A percentile compares a stretch with the other conserved stretches of the same genome.
Evolutionary conservation across 2,888 invertebrate species (phyloP).

Genomic region (Flabesymbios commensalis): DNA sequence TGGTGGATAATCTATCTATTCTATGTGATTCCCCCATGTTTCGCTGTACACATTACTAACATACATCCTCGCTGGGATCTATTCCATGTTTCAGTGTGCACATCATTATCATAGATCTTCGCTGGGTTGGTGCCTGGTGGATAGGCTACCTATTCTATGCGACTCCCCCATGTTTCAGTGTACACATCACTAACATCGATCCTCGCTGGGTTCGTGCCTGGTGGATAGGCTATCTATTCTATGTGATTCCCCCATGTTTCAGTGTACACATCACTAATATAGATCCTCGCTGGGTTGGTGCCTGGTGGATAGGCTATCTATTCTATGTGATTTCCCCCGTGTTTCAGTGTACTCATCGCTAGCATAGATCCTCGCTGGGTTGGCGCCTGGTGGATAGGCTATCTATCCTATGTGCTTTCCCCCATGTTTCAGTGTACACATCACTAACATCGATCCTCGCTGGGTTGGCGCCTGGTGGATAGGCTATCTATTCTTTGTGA

Average conservation of each 20-base stretch:
- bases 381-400: constrained; percentile 29
- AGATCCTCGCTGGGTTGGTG: constrained; percentile 25
- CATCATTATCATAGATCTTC: constrained; percentile 13
- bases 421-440: background rate
- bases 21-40: too few species aligned
- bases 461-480: constrained; percentile 9
- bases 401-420: constrained; percentile 15
- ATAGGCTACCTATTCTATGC: too few species aligned
- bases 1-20: constrained; percentile 28
- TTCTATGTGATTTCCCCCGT: too few species aligned
- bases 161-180: too few species aligned
- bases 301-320: constrained; percentile 29
- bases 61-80: too few species aligned
- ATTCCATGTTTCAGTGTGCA: constrained; percentile 18
- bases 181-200: constrained; percentile 11
- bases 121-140: constrained; percentile 30
- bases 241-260: too few species aligned
- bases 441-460: background rate
- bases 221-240: constrained; percentile 27
- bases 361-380: constrained; percentile 21
- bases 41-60: too few species aligned
- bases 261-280: constrained; percentile 11
- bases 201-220: constrained; percentile 27
- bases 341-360: constrained; percentile 14
- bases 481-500: constrained; percentile 12